phyloP scores from a whole-genome alignment of 1,140 invertebrate species.

The Drosophila funebris region DNA sequence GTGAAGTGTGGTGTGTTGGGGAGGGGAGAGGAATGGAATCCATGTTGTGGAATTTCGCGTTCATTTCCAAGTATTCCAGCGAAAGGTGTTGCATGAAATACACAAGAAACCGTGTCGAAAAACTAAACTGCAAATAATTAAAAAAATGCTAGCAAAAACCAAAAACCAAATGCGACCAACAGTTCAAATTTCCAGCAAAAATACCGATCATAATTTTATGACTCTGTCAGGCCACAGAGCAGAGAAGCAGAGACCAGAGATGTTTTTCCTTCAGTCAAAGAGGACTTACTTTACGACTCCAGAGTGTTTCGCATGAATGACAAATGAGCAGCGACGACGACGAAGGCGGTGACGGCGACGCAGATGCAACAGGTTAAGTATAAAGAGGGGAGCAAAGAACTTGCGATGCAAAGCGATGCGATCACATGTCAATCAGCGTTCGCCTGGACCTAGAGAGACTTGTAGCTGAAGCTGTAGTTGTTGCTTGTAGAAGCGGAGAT shows the following conservation, averaged over 20 bases:
- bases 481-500: conserved; percentile 21
- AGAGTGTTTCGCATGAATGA: conserved; percentile 78
- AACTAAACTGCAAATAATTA: conserved; percentile 71
- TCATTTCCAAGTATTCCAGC: conserved; percentile 44
- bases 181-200: conserved; percentile 74
- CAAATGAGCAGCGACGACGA: conserved; percentile 69
- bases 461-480: conserved; percentile 28
- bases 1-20: too few species aligned
- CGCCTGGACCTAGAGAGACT: conserved; percentile 17
- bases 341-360: conserved; percentile 3
- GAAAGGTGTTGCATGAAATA: conserved; percentile 80
- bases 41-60: conserved; percentile 58
- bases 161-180: neutral
- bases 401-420: conserved; percentile 47
- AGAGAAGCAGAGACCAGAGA: neutral
- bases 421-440: conserved; percentile 80
- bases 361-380: conserved; percentile 60
- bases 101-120: conserved; percentile 71
- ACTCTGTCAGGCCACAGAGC: conserved; percentile 35
- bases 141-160: conserved; percentile 54
- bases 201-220: conserved; percentile 81
- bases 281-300: conserved; percentile 18
- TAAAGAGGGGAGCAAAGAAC: neutral
- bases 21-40: neutral
- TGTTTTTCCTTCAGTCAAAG: neutral